phyloP scores from a whole-genome alignment of 2,888 invertebrate genomes.

The Apantesis nais region DNA sequence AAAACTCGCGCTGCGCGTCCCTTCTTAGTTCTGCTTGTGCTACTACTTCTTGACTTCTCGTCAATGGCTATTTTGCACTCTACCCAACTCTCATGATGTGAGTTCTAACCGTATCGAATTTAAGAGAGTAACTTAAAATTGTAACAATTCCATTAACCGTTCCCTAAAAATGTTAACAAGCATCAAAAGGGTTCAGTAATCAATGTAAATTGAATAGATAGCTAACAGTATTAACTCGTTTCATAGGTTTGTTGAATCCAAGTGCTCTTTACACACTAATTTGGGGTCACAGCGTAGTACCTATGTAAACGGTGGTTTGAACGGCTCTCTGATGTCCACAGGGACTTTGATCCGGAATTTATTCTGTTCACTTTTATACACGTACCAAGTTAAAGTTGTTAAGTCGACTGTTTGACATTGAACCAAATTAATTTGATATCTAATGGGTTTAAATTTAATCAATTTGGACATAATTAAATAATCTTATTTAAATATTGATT shows the following conservation, averaged over 20 bases:
- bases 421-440: slow-evolving; percentile 3
- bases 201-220: slow-evolving; percentile 29
- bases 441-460: neutral
- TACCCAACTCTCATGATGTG: too few relatives aligned
- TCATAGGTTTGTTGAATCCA: neutral
- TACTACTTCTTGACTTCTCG: neutral
- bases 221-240: slow-evolving; percentile 13
- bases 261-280: slow-evolving; percentile 20
- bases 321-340: slow-evolving; percentile 30
- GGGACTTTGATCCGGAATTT: slow-evolving; percentile 40
- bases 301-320: slow-evolving; percentile 42
- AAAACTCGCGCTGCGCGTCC: neutral
- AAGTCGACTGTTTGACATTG: neutral
- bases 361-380: slow-evolving; percentile 32
- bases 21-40: neutral
- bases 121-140: slow-evolving; percentile 24
- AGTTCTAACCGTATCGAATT: neutral
- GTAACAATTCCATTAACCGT: slow-evolving; percentile 39
- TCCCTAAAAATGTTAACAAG: neutral
- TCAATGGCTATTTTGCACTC: neutral
- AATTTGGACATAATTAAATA: slow-evolving; percentile 1
- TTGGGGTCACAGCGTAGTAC: slow-evolving; percentile 32
- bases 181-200: slow-evolving; percentile 1
- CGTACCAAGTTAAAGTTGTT: neutral
- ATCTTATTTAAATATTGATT: slow-evolving; percentile 3